A percentile compares a stretch with the other conserved stretches of the same genome.
Conservation (phyloP, 2,888 invertebrate genomes). For the Polydrusus pterygomalis region DNA sequence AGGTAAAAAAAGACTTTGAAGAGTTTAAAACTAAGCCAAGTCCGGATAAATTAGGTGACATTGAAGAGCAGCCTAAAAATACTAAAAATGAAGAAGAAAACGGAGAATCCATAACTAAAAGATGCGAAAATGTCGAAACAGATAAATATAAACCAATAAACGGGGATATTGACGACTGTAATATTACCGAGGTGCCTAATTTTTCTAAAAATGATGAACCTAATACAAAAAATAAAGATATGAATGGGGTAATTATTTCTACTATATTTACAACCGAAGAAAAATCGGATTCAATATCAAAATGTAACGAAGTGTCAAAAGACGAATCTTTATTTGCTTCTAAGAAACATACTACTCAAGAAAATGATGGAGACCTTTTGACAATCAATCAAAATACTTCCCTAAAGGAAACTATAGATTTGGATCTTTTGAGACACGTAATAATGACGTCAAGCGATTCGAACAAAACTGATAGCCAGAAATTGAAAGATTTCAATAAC, state of each 20-base stretch:
- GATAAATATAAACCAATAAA: neutral
- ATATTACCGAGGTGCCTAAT: neutral
- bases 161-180: neutral
- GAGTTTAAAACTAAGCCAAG: constrained; percentile 7
- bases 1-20: constrained; percentile 34
- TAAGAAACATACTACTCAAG: too few species aligned
- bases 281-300: too few species aligned
- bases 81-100: too few species aligned
- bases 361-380: neutral
- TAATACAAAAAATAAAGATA: too few species aligned
- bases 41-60: neutral
- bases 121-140: neutral
- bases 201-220: neutral
- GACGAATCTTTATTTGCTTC: too few species aligned
- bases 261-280: too few species aligned
- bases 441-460: constrained; percentile 47
- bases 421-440: constrained; percentile 21
- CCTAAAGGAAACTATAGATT: neutral
- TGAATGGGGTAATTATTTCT: too few species aligned
- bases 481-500: constrained; percentile 47
- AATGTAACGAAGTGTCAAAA: too few species aligned
- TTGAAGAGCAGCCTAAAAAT: neutral
- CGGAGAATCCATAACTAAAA: neutral
- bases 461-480: constrained; percentile 53
- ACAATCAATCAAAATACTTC: neutral